Base-by-base conservation (phyloP, 2,797 vertebrate species). In the Sebastes baramenuke region DNA sequence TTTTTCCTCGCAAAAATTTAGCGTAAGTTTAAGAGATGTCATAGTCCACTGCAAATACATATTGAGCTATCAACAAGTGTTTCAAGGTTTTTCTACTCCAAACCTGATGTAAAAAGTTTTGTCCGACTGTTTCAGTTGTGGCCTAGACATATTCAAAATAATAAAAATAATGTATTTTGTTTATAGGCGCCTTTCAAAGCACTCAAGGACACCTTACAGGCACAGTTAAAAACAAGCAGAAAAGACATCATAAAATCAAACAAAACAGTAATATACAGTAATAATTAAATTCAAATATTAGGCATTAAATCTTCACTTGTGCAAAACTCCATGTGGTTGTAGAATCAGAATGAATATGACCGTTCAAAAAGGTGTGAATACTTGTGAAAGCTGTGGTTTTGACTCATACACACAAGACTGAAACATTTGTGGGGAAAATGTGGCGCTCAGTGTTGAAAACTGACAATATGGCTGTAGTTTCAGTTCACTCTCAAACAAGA, bases 381-480 rank as follows among this genome's bases (percentile, higher is more conserved):
- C 59, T 60, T 46, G 82, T 77, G 36, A 80, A 72, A 77, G 67
- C 81, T 92, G 93, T 88, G 93, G 94, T 94, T 95, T 93, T 30
- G 56, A 91, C 85, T 90, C 86, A 89, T 76, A 87, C 89, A 79
- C 87, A 72, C 81, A 67, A 75, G 82, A 92, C 80, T 87, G 92
- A 94, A 93, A 93, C 87, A 54, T 78, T 82, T 93, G 92, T 67
- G 90, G 91, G 79, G 79, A 4, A 81, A 86, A 89, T 77, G 87
- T 90, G 85, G 80, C 60, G 72, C 87, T 90, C 77, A 54, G 71
- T 85, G 75, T 85, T 90, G 79, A 82, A 85, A 87, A 80, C 85
- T 70, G 73, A 86, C 87, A 81, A 64, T 86, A 83, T 86, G 70
- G 73, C 71, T 87, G 30, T 79, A 89, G 92, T 95, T 96, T 95